Evolutionary conservation across 2,113 vertebrate genomes (phyloP).

Genomic region (Proterorhinus semilunaris): DNA sequence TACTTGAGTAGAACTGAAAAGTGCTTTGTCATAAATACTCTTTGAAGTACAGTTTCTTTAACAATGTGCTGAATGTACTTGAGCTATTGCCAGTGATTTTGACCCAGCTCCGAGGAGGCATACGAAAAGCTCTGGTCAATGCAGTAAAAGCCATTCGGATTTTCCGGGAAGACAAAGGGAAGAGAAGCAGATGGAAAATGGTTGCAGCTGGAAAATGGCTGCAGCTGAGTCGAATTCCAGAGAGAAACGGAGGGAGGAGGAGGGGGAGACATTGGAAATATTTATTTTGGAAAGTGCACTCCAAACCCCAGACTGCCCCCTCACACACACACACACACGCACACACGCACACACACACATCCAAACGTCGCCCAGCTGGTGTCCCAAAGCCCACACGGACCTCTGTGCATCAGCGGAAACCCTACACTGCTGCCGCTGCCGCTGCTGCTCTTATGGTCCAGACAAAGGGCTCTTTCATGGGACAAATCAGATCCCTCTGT

Average conservation of each 20-base stretch:
- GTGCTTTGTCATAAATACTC: too few species aligned
- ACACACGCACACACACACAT: conserved; percentile 5
- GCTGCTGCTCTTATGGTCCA: conserved; percentile 39
- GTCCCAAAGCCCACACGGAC: conserved; percentile 70
- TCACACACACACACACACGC: neutral
- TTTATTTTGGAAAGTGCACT: conserved; percentile 79
- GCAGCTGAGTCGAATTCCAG: conserved; percentile 58
- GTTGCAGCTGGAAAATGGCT: conserved; percentile 13
- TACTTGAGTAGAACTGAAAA: too few species aligned
- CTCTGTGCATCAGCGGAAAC: conserved; percentile 67
- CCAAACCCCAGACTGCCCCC: conserved; percentile 58
- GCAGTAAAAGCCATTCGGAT: neutral
- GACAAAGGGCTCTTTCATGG: conserved; percentile 65
- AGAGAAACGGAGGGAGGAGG: conserved; percentile 45
- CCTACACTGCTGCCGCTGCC: conserved; percentile 35
- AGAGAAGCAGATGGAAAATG: conserved; percentile 23
- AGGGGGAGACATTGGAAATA: conserved; percentile 57
- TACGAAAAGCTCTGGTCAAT: neutral
- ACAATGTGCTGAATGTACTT: too few species aligned
- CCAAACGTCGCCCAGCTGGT: conserved; percentile 25
- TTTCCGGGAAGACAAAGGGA: conserved; percentile 11
- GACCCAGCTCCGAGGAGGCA: too few species aligned
- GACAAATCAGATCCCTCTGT: conserved; percentile 4
- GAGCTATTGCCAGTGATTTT: too few species aligned
- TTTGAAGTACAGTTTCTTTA: too few species aligned